Evolutionary conservation across 2,797 vertebrate species (phyloP).

Genomic region (Setipinna tenuifilis): DNA sequence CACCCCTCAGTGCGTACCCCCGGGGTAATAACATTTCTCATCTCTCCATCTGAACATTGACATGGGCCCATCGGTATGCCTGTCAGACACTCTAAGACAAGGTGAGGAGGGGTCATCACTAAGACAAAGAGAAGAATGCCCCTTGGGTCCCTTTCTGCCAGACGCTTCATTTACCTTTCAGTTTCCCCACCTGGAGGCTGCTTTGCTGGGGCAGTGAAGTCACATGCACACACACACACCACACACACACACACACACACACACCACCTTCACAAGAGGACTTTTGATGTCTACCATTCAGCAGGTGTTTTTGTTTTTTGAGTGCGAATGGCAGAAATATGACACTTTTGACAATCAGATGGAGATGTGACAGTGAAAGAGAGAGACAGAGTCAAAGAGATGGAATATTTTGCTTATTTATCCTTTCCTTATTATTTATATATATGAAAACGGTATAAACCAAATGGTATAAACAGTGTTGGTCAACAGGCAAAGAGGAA

Average conservation of each 20-base stretch:
- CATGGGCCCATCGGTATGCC: slow-evolving; percentile 5
- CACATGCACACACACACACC: neutral
- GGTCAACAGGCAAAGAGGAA: too few species aligned
- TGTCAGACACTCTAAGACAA: neutral
- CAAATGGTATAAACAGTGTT: too few species aligned
- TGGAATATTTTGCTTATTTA: too few species aligned
- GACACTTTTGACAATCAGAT: too few species aligned
- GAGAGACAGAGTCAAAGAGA: too few species aligned
- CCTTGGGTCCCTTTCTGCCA: slow-evolving; percentile 14
- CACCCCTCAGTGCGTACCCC: neutral
- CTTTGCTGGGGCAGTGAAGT: neutral
- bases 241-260: neutral
- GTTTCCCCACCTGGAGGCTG: slow-evolving; percentile 65
- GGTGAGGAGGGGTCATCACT: slow-evolving; percentile 15
- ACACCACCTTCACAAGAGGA: slow-evolving; percentile 32
- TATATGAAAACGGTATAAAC: too few species aligned
- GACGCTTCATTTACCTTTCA: slow-evolving; percentile 59
- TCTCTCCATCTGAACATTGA: slow-evolving; percentile 4
- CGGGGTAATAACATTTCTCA: slow-evolving; percentile 1
- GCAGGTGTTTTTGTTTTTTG: too few species aligned
- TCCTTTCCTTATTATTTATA: too few species aligned
- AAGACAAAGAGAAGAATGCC: slow-evolving; percentile 14
- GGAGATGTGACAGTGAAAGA: too few species aligned
- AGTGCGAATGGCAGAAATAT: too few species aligned
- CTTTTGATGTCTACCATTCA: slow-evolving; percentile 64